Base-by-base conservation (phyloP, 35 echinoderm and acorn worm genomes). In the Ptychodera flava region DNA sequence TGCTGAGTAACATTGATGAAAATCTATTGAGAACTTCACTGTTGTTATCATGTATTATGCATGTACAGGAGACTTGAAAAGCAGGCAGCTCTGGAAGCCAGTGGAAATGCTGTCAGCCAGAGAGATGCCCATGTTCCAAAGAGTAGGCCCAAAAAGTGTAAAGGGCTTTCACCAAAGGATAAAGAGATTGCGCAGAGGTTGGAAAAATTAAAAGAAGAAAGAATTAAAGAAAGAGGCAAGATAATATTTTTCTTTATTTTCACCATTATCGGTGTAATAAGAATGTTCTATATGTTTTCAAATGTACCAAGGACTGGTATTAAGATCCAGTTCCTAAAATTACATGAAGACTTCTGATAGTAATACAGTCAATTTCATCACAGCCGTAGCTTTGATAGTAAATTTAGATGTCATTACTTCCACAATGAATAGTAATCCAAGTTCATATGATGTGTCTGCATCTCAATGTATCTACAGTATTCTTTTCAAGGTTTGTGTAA, bases 201-300 rank as follows among this genome's bases (percentile, higher is more conserved):
- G 28, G 92, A 93, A 16, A 97, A 86, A 83, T 75, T 97, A 36
- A 91, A 93, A 76, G 95, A 89, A 38, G 92, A 87, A n/a, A 89
- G 91, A 36, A 91, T 53, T 77, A 93, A 90, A 83, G 82, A 78
- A 36, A 86, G 33, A 81, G 93, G 90, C 87, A 79, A 91, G 81
- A 27, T 37, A 16, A 28, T 14, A 29, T 78, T 1, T 33, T 85
- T 29, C 81, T 31, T 33, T 30, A 84, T 1, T 1, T 30, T 38
- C 16, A 31, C 0, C 1, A 36, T 16, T 2, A 85, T n/a, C n/a
- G n/a, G n/a, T n/a, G n/a, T n/a, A n/a, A n/a, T n/a, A n/a, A n/a
- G n/a, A n/a, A n/a, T n/a, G n/a, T n/a, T n/a, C n/a, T n/a, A n/a
- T n/a, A n/a, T n/a, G n/a, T n/a, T n/a, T n/a, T n/a, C n/a, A n/a